Evolutionary conservation across 2,888 invertebrate genomes (phyloP), one percentile per base, ranked within the genome.

Genomic region (Leucoma salicis): DNA sequence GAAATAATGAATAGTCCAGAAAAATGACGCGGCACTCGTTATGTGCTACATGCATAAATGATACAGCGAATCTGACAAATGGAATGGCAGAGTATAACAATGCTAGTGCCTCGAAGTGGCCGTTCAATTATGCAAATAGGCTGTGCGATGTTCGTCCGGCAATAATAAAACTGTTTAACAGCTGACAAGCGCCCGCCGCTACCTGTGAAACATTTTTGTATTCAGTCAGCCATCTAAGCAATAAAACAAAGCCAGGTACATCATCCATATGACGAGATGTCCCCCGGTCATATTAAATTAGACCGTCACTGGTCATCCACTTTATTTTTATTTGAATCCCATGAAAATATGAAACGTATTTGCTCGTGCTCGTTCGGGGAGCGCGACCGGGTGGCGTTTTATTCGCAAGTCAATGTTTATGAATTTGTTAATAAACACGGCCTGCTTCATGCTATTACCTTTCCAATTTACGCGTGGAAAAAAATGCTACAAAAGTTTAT

Each of bases 111-210:
- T 85, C 82, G 79, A 85, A 88, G 87, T 88, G 85, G 80, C 80
- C 84, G 84, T 90, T 90, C 89, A 90, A 90, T 90, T 90, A 90
- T 90, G 90, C 88, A 90, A 90, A 90, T 90, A 82, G 82, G 75
- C 81, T 76, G 78, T 57, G 71, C 82, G 71, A 81, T 82, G 82
- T 79, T 78, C 79, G 81, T 80, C 83, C 81, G 68, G 79, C 82
- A 82, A 87, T 87, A 88, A 88, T 84, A 85, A 83, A 88, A 88
- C 86, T 87, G 84, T 87, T 87, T 84, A 88, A 86, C 87, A 88
- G 85, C 85, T 87, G 84, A 84, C 85, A 78, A 82, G 78, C 79
- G 81, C 66, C 68, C 67, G 66, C 70, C 46, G 40, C 43, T 69
- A 24, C 36, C 70, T 71, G 65, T 73, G 69, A 68, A 73, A 77